Conservation (phyloP, 2,113 vertebrate species). For the Passer domesticus region DNA sequence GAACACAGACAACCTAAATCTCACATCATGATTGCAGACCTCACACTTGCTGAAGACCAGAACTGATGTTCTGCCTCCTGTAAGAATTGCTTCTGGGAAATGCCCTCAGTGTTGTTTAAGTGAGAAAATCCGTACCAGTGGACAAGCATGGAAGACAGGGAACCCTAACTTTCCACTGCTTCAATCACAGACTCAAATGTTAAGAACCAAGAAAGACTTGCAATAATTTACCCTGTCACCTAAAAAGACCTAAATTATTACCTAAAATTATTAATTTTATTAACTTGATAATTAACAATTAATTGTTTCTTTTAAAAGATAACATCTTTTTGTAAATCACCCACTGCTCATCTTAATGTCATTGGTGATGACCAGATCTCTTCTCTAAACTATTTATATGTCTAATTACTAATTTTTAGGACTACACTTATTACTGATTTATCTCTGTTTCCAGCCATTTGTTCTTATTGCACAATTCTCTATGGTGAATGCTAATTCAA, state of each 20-base stretch:
- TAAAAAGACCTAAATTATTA: background rate
- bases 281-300: background rate
- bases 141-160: background rate
- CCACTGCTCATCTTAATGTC: background rate
- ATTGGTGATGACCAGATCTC: background rate
- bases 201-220: background rate
- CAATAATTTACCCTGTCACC: background rate
- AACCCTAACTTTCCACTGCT: background rate
- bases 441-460: background rate
- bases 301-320: background rate
- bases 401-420: background rate
- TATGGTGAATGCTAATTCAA: background rate
- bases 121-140: background rate
- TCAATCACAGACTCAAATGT: background rate
- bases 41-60: background rate
- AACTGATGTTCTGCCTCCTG: background rate
- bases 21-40: background rate
- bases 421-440: background rate
- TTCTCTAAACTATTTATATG: background rate
- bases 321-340: background rate
- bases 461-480: background rate
- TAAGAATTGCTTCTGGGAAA: background rate
- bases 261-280: background rate
- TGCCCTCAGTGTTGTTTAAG: background rate
- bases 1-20: background rate